Conservation (phyloP, 2,113 vertebrate species). For the Grus americana region DNA sequence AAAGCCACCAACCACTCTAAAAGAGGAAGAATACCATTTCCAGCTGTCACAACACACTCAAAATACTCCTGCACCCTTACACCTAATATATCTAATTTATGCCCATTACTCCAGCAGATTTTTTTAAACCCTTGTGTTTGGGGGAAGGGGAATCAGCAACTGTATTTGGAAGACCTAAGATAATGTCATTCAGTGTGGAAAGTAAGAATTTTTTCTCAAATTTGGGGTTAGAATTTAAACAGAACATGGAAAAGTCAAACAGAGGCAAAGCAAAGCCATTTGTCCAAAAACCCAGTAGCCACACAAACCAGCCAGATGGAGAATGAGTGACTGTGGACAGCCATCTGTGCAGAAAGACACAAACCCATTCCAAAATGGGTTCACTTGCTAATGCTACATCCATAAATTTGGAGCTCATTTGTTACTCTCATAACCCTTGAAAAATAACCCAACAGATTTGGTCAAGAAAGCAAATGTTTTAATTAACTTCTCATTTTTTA, state of each 20-base stretch:
- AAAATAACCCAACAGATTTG: not conserved
- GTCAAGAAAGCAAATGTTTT: not conserved
- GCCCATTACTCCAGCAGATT: not conserved
- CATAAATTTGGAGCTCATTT: not conserved
- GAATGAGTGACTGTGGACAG: not conserved
- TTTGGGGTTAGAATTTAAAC: not conserved
- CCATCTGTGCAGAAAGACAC: not conserved
- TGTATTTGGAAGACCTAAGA: not conserved
- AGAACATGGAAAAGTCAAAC: not conserved
- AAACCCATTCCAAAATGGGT: not conserved
- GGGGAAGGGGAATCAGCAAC: not conserved
- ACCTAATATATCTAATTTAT: not conserved
- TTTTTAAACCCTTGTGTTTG: not conserved
- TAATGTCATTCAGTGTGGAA: not conserved
- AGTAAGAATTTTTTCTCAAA: not conserved
- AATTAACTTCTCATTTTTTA: not conserved
- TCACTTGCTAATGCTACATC: not conserved
- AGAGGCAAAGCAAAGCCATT: not conserved
- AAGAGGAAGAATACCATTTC: not conserved
- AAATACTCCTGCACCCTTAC: not conserved
- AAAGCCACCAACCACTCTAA: conserved; percentile 94
- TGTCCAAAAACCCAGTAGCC: not conserved
- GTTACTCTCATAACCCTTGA: not conserved
- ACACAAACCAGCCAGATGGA: not conserved
- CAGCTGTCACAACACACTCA: not conserved